phyloP scores from a whole-genome alignment of 2,797 vertebrate genomes.

The Halcyon chelicuti region DNA sequence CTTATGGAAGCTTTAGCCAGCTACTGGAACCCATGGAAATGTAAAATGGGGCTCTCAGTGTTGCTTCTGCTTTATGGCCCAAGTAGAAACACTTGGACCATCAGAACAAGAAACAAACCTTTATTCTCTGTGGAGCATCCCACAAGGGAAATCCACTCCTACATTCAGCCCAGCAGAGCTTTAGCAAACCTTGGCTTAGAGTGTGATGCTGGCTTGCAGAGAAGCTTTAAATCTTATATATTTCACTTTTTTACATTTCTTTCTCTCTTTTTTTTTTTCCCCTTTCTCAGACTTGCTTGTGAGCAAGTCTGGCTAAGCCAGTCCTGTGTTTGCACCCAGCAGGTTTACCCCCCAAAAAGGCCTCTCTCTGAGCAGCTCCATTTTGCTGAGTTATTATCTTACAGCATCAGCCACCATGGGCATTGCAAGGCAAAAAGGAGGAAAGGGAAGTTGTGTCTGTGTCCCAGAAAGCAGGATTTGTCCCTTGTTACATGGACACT shows the following conservation, averaged over 20 bases:
- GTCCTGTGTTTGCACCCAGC: neutral
- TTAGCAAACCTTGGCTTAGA: neutral
- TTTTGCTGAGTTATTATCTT: accelerated
- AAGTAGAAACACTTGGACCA: neutral
- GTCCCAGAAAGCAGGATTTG: neutral
- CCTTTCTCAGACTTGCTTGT: neutral
- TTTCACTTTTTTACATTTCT: neutral
- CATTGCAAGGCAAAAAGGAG: neutral
- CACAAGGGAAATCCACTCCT: neutral
- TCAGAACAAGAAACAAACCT: neutral
- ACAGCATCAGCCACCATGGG: neutral
- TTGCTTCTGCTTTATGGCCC: neutral
- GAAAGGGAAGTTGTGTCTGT: neutral
- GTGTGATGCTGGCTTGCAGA: neutral
- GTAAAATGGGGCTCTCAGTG: neutral
- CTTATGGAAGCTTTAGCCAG: neutral
- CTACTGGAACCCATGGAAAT: conserved; percentile 12
- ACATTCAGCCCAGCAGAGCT: neutral
- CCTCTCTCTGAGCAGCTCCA: accelerated
- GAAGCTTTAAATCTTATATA: neutral
- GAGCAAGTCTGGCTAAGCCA: neutral
- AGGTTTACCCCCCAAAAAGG: neutral
- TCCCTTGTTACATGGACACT: neutral
- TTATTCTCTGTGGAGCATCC: neutral
- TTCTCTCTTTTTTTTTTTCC: neutral